Evolutionary conservation across 2,113 vertebrate genomes (phyloP).

Genomic region (Mionectes macconnelli): DNA sequence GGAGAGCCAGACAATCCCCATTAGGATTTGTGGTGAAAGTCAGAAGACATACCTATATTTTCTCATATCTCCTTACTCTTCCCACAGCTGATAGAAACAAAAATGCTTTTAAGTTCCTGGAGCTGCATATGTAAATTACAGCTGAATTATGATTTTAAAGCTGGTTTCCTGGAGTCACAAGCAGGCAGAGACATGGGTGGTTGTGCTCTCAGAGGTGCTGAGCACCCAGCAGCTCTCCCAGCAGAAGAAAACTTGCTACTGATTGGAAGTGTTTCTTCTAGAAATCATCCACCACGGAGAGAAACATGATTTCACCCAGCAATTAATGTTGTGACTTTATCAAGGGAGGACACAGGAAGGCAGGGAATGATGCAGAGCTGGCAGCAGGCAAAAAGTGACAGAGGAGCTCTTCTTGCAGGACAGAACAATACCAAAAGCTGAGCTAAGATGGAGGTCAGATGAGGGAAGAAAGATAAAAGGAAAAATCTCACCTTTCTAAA

Average conservation of each 20-base stretch:
- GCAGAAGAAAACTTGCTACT: background rate
- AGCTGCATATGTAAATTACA: background rate
- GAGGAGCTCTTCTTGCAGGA: background rate
- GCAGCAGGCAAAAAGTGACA: background rate
- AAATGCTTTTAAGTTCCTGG: background rate
- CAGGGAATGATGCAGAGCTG: background rate
- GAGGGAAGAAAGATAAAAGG: background rate
- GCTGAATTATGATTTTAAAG: background rate
- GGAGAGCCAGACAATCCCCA: background rate
- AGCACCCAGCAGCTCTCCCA: background rate
- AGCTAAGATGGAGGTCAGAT: background rate
- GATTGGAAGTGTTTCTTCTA: background rate
- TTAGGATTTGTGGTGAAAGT: background rate
- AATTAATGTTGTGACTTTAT: background rate
- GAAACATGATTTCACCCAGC: background rate
- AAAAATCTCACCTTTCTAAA: background rate
- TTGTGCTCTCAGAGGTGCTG: background rate
- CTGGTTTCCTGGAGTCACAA: background rate
- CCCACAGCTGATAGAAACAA: background rate
- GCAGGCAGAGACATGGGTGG: background rate
- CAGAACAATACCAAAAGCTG: background rate
- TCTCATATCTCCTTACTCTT: background rate
- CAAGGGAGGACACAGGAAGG: background rate
- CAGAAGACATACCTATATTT: background rate
- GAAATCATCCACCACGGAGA: background rate